Conservation (phyloP, 1,140 invertebrate species). For the Pissodes strobi region DNA sequence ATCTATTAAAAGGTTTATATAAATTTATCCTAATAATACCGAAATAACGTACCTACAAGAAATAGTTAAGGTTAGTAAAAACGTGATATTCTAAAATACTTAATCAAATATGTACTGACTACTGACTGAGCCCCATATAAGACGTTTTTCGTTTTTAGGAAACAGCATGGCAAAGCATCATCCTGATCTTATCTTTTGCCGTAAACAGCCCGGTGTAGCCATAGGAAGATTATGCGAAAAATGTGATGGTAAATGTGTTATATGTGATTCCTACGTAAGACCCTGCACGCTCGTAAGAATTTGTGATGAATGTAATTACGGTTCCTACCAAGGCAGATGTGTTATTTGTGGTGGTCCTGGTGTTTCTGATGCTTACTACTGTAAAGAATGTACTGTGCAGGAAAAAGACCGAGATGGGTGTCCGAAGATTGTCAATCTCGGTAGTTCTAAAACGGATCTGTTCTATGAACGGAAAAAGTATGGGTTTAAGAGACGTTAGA, state of each 20-base stretch:
- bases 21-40: too few relatives aligned
- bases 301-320: conserved; percentile 99
- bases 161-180: conserved; percentile 96
- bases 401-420: conserved; percentile 99
- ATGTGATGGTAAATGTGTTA: conserved; percentile 99
- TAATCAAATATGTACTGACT: too few relatives aligned
- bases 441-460: conserved; percentile 98
- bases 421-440: conserved; percentile 99
- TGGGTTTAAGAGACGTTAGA: conserved; percentile 92
- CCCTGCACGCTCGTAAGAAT: conserved; percentile 97
- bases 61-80: too few relatives aligned
- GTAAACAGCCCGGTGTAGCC: conserved; percentile 97
- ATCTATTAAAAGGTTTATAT: too few relatives aligned
- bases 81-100: too few relatives aligned
- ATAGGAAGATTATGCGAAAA: conserved; percentile 98
- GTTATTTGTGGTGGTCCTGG: conserved; percentile 99
- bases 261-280: conserved; percentile 98
- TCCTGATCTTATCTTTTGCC: conserved; percentile 99
- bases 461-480: conserved; percentile 99
- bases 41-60: too few relatives aligned
- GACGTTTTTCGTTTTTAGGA: conserved; percentile 11
- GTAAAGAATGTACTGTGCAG: conserved; percentile 99
- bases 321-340: conserved; percentile 97
- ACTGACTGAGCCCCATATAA: too few relatives aligned
- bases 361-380: conserved; percentile 99